A percentile compares a stretch with the other conserved stretches of the same genome.
Evolutionary conservation across 2,888 invertebrate species (phyloP).

Genomic region (Lymantria monacha): DNA sequence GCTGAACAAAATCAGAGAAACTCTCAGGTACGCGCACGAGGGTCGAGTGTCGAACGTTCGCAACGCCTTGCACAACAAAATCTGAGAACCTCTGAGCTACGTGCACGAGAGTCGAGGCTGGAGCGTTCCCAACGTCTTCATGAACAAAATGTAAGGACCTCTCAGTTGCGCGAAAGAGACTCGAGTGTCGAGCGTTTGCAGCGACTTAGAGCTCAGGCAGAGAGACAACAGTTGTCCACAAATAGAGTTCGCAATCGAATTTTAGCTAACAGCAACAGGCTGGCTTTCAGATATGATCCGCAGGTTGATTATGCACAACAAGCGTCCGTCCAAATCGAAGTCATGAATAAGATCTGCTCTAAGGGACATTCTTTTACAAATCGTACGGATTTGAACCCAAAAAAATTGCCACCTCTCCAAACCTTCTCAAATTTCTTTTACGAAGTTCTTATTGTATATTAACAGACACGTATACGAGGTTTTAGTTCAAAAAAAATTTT

Average conservation of each 20-base stretch:
- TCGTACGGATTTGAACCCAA: too few species aligned
- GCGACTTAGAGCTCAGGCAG: constrained; percentile 4
- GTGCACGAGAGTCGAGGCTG: not conserved
- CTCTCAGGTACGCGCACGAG: constrained; percentile 5
- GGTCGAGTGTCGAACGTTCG: constrained; percentile 4
- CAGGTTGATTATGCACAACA: constrained; percentile 24
- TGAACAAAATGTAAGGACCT: not conserved
- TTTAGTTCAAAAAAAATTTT: too few species aligned
- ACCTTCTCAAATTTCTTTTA: too few species aligned
- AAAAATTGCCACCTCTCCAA: too few species aligned
- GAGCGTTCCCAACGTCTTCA: not conserved
- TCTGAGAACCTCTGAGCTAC: not conserved
- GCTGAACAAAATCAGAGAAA: constrained; percentile 1
- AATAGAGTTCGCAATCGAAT: constrained; percentile 19
- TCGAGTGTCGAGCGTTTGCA: not conserved
- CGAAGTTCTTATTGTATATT: too few species aligned
- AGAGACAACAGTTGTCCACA: constrained; percentile 18
- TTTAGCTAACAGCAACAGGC: constrained; percentile 20
- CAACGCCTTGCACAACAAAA: not conserved
- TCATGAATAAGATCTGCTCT: constrained; percentile 31
- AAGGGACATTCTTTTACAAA: too few species aligned
- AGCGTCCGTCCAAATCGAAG: constrained; percentile 23
- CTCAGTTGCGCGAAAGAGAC: not conserved
- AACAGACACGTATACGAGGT: too few species aligned
- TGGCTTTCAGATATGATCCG: constrained; percentile 24